phyloP scores from a whole-genome alignment of 2,797 vertebrate species.

The Spinus olivaceus region DNA sequence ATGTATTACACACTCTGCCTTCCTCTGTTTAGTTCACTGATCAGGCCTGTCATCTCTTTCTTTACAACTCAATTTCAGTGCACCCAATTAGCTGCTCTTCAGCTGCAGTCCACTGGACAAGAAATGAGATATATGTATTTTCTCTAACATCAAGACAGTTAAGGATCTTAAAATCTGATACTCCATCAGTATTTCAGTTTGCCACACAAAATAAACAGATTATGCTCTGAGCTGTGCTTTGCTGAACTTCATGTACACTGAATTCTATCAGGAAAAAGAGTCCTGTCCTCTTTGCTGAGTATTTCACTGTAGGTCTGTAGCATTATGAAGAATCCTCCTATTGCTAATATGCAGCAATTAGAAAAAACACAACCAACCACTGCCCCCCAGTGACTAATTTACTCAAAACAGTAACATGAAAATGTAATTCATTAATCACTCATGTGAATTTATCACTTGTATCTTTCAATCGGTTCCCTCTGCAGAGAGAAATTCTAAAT shows the following conservation, averaged over 20 bases:
- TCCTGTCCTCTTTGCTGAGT: not conserved
- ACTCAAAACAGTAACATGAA: not conserved
- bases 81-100: not conserved
- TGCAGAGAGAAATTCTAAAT: not conserved
- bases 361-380: not conserved
- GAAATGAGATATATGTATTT: not conserved
- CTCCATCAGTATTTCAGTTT: not conserved
- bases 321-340: not conserved
- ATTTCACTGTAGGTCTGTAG: not conserved
- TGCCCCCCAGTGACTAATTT: constrained; percentile 20
- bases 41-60: not conserved
- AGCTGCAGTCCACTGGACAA: not conserved
- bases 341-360: not conserved
- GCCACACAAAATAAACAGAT: not conserved
- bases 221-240: not conserved
- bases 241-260: not conserved
- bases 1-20: not conserved
- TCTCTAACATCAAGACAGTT: not conserved
- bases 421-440: not conserved
- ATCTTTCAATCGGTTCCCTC: not conserved
- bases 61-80: not conserved
- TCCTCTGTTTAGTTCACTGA: not conserved
- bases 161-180: not conserved
- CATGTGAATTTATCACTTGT: not conserved
- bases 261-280: not conserved